Percentiles rank a stretch among this genome's conserved stretches.
Evolutionary conservation across 2,797 vertebrate genomes (phyloP).

Genomic region (Manis pentadactyla): DNA sequence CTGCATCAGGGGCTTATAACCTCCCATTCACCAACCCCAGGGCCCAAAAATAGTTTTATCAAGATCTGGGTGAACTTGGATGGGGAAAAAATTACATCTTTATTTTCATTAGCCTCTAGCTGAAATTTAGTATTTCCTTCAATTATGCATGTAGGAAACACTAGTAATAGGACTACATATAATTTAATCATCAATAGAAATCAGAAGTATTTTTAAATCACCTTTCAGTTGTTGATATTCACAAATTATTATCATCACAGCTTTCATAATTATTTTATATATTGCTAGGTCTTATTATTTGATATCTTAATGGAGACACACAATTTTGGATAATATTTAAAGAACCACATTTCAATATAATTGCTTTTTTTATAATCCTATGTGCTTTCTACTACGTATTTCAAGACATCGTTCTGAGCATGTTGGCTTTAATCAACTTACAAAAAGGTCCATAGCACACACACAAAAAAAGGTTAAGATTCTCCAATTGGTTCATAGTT

Average conservation of each 20-base stretch:
- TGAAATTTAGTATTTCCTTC: not conserved
- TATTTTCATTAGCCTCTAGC: not conserved
- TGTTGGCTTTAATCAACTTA: not conserved
- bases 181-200: conserved; percentile 13
- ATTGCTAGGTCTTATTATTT: not conserved
- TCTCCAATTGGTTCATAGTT: not conserved
- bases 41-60: not conserved
- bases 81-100: not conserved
- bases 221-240: not conserved
- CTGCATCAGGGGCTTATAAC: not conserved
- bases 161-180: not conserved
- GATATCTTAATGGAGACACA: not conserved
- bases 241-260: not conserved
- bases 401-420: conserved; percentile 24
- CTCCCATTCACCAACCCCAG: not conserved
- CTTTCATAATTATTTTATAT: not conserved
- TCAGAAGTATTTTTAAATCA: not conserved
- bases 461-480: not conserved
- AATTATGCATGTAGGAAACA: not conserved
- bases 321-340: not conserved
- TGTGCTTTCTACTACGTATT: not conserved
- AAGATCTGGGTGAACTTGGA: not conserved
- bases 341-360: not conserved
- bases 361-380: not conserved
- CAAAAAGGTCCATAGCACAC: not conserved